phyloP scores from a whole-genome alignment of 2,888 invertebrate genomes.

The Acrobasis suavella region DNA sequence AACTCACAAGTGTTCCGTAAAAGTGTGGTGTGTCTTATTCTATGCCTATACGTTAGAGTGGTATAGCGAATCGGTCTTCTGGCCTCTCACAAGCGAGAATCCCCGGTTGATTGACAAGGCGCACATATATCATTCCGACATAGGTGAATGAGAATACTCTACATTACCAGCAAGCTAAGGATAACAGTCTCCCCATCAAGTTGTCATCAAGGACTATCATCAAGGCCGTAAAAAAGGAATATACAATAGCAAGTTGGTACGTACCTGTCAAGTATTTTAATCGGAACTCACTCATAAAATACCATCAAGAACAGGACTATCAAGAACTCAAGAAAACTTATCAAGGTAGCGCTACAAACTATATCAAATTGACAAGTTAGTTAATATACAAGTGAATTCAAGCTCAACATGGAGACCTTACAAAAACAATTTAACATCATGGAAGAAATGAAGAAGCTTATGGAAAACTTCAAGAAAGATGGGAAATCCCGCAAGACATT shows the following conservation, averaged over 20 bases:
- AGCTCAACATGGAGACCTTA: background rate
- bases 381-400: background rate
- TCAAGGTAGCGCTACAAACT: conserved; percentile 2
- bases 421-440: background rate
- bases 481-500: background rate
- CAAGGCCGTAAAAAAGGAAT: too few species aligned
- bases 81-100: too few species aligned
- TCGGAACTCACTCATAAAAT: background rate
- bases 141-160: too few species aligned
- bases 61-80: background rate
- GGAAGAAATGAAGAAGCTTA: conserved; percentile 1
- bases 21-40: conserved; percentile 2
- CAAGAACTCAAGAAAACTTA: background rate
- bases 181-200: too few species aligned
- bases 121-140: too few species aligned
- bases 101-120: too few species aligned
- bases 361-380: conserved; percentile 3
- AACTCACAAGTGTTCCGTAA: conserved; percentile 1
- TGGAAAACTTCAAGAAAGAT: conserved; percentile 5
- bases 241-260: too few species aligned
- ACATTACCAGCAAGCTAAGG: too few species aligned
- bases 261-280: background rate
- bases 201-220: too few species aligned
- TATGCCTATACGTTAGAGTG: conserved; percentile 5
- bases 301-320: background rate